A percentile compares a stretch with the other conserved stretches of the same genome.
Evolutionary conservation across 2,888 invertebrate genomes (phyloP).

Genomic region (Drosophila phalerata): DNA sequence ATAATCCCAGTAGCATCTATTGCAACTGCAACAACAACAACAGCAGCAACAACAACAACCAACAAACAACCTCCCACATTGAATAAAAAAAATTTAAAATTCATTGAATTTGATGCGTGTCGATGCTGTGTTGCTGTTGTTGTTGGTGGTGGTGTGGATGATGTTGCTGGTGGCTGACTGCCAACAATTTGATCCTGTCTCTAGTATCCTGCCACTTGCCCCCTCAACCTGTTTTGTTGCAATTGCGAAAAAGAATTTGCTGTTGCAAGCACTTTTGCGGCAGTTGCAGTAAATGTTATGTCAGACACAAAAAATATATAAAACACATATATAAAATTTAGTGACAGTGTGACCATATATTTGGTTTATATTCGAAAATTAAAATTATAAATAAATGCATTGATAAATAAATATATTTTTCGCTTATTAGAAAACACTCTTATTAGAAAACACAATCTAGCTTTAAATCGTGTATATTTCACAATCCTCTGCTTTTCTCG

Average conservation of each 20-base stretch:
- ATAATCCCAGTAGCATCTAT: conserved; percentile 68
- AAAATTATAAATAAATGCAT: too few relatives aligned
- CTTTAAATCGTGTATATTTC: background rate
- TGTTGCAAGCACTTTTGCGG: conserved; percentile 31
- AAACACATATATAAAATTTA: background rate
- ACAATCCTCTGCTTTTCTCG: too few relatives aligned
- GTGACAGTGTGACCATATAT: conserved; percentile 3
- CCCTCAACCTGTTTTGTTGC: conserved; percentile 18
- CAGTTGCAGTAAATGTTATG: conserved; percentile 20
- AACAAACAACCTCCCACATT: conserved; percentile 6
- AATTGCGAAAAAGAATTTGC: conserved; percentile 26
- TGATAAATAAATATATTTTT: background rate
- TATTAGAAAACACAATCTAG: background rate
- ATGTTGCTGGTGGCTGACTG: conserved; percentile 34
- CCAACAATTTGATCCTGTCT: conserved; percentile 35
- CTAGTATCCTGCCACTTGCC: background rate
- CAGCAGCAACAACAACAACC: conserved; percentile 9
- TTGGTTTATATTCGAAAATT: background rate
- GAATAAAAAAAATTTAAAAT: conserved; percentile 65
- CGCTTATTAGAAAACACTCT: background rate
- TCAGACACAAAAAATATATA: background rate
- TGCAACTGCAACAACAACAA: conserved; percentile 38
- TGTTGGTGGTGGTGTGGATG: background rate
- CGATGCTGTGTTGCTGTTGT: conserved; percentile 20
- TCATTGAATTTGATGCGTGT: conserved; percentile 73